A percentile compares a stretch with the other conserved stretches of the same genome.
Evolutionary conservation across 2,888 invertebrate species (phyloP).

Genomic region (Limnephilus auricula): DNA sequence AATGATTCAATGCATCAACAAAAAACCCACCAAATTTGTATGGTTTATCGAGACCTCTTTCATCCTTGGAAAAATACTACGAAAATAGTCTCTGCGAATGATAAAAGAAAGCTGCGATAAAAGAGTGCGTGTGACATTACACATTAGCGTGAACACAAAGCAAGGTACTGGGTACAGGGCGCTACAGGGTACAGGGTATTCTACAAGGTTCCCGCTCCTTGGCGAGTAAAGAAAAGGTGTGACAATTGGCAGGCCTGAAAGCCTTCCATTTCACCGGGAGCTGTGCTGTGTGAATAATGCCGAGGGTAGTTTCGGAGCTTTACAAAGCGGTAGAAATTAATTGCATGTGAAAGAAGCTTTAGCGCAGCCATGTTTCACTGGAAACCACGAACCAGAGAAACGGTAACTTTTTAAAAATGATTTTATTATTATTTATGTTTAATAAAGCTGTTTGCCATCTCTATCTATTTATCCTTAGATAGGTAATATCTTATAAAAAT

Average conservation of each 20-base stretch:
- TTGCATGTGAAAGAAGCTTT: slow-evolving; percentile 59
- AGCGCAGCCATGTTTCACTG: slow-evolving; percentile 30
- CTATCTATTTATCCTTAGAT: no score
- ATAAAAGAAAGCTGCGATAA: slow-evolving; percentile 20
- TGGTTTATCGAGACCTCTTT: neutral
- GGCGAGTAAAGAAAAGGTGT: neutral
- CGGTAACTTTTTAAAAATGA: neutral
- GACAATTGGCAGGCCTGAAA: slow-evolving; percentile 13
- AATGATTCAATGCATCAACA: neutral
- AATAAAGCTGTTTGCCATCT: no score
- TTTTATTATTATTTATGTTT: no score
- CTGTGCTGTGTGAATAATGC: slow-evolving; percentile 4
- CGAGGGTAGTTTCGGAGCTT: slow-evolving; percentile 53
- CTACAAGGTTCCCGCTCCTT: neutral
- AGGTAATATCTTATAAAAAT: no score
- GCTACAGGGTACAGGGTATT: neutral
- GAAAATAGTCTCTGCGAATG: neutral
- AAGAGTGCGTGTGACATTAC: slow-evolving; percentile 37
- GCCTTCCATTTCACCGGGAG: slow-evolving; percentile 13
- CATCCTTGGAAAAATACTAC: neutral
- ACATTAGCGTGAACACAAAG: neutral
- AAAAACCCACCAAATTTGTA: neutral
- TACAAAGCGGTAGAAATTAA: slow-evolving; percentile 64
- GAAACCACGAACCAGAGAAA: neutral
- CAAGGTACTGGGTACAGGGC: neutral